Conservation (phyloP, 2,888 invertebrate species). For the Miltochrista miniata region DNA sequence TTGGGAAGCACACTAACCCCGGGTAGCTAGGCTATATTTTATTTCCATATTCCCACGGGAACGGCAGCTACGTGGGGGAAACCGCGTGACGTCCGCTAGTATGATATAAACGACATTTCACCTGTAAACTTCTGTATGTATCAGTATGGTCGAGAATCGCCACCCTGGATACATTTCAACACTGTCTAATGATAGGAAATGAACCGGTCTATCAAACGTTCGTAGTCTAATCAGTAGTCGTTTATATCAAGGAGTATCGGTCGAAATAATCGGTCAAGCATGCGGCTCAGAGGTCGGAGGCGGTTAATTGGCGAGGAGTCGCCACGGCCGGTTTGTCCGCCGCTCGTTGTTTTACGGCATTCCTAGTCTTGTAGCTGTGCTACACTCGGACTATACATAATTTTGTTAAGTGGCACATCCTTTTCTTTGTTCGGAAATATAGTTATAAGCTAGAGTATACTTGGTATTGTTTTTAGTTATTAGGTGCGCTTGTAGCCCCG, state of each 20-base stretch:
- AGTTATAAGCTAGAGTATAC: constrained; percentile 10
- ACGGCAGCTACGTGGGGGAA: too few species aligned
- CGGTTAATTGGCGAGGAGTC: constrained; percentile 79
- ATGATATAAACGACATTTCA: too few species aligned
- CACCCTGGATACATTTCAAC: constrained; percentile 15
- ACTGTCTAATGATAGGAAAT: constrained; percentile 20
- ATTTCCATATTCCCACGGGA: too few species aligned
- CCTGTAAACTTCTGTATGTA: too few species aligned
- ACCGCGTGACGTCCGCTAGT: too few species aligned
- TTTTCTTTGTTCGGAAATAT: constrained; percentile 28
- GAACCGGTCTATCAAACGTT: constrained; percentile 28
- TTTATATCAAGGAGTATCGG: constrained; percentile 58
- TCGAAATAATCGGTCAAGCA: constrained; percentile 52
- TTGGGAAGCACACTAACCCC: too few species aligned
- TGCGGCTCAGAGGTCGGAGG: constrained; percentile 70
- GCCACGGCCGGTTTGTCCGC: constrained; percentile 69
- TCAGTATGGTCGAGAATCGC: too few species aligned
- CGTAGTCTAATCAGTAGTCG: constrained; percentile 32
- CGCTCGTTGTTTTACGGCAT: constrained; percentile 71
- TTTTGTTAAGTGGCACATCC: constrained; percentile 42
- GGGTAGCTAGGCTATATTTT: too few species aligned
- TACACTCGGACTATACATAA: constrained; percentile 38
- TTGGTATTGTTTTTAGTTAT: neutral
- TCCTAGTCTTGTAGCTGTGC: constrained; percentile 55
- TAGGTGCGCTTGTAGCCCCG: too few species aligned